Evolutionary conservation across 2,113 vertebrate species (phyloP).

Genomic region (Fulmarus glacialis): DNA sequence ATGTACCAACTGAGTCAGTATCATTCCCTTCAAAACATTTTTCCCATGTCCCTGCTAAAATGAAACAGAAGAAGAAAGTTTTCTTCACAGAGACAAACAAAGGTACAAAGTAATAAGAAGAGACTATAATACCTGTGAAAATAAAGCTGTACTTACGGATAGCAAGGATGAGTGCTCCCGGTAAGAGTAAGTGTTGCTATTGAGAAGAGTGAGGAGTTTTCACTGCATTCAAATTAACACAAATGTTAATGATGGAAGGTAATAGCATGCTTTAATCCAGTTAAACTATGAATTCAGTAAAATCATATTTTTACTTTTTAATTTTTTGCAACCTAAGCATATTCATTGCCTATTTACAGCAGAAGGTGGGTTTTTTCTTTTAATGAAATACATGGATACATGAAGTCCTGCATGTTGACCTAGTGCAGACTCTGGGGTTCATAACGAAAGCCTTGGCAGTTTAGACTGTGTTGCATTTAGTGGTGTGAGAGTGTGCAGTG

Average conservation of each 20-base stretch:
- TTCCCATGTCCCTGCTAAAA: neutral
- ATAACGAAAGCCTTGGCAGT: accelerated
- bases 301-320: neutral
- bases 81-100: neutral
- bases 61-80: neutral
- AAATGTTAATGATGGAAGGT: neutral
- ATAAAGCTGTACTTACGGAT: neutral
- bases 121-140: neutral
- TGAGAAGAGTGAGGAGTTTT: neutral
- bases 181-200: neutral
- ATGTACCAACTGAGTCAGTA: neutral
- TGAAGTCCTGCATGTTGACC: neutral
- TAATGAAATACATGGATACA: neutral
- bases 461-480: neutral
- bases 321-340: neutral
- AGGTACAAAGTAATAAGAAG: neutral
- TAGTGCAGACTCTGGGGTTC: neutral
- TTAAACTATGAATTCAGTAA: neutral
- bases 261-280: neutral
- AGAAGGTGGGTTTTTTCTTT: neutral
- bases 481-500: neutral
- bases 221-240: neutral
- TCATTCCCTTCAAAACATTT: neutral
- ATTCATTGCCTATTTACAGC: neutral
- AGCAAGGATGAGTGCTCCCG: neutral